Conservation (phyloP, 2,113 vertebrate genomes). For the Eolophus roseicapilla region DNA sequence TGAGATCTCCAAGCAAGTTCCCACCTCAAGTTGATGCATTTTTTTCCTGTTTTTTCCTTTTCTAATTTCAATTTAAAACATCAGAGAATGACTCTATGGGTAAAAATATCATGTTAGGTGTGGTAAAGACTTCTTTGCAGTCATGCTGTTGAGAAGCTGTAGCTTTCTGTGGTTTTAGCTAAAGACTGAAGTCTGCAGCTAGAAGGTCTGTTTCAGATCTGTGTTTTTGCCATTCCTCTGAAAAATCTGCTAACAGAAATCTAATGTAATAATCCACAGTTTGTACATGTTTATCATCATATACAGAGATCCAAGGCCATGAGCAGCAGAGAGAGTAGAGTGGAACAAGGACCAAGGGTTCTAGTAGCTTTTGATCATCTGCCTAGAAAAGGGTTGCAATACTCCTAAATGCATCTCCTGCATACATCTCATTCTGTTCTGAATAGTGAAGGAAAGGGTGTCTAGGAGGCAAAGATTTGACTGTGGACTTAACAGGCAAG, state of each 20-base stretch:
- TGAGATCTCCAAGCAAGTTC: neutral
- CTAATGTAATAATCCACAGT: neutral
- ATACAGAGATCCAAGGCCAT: neutral
- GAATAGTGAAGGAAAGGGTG: neutral
- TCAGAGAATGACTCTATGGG: neutral
- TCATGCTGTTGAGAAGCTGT: neutral
- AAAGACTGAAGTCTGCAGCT: neutral
- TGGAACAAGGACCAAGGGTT: neutral
- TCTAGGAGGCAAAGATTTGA: neutral
- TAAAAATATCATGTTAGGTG: neutral
- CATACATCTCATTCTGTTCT: neutral
- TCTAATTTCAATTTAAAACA: neutral
- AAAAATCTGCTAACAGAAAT: neutral
- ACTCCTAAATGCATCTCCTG: neutral
- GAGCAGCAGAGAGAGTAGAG: neutral
- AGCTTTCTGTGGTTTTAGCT: neutral
- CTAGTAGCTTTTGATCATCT: neutral
- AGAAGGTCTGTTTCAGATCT: neutral
- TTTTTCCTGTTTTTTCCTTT: neutral
- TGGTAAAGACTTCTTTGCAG: neutral
- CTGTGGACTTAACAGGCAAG: neutral
- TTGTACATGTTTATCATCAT: neutral
- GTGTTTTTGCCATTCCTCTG: neutral
- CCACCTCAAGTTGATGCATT: neutral
- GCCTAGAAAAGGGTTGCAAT: neutral